Evolutionary conservation across 2,113 vertebrate species (phyloP).

Genomic region (Trematocara marginatum): DNA sequence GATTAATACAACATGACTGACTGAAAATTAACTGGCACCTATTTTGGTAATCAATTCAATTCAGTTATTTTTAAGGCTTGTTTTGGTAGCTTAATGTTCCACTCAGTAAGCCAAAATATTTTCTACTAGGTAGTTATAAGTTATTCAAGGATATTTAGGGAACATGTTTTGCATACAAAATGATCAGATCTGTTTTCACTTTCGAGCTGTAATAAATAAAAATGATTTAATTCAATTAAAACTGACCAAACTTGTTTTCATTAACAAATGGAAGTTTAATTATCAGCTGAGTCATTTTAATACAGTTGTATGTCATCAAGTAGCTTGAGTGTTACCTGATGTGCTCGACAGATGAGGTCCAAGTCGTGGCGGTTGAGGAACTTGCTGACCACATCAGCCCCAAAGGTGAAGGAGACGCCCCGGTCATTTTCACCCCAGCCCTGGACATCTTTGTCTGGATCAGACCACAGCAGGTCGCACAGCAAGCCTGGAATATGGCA

Average conservation of each 20-base stretch:
- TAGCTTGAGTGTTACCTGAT: slow-evolving; percentile 76
- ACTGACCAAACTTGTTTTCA: not conserved
- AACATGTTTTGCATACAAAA: not conserved
- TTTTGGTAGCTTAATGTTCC: not conserved
- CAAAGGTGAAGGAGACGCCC: slow-evolving; percentile 92
- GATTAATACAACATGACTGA: not conserved
- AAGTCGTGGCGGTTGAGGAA: slow-evolving; percentile 94
- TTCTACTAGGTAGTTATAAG: not conserved
- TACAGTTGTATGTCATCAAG: not conserved
- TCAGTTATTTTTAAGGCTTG: not conserved
- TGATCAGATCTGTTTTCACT: not conserved
- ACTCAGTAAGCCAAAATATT: not conserved
- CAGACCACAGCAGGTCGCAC: slow-evolving; percentile 92
- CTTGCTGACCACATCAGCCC: slow-evolving; percentile 95
- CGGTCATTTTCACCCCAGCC: slow-evolving; percentile 95
- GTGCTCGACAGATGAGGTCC: slow-evolving; percentile 93
- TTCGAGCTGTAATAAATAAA: not conserved
- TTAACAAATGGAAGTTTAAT: not conserved
- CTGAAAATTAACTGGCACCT: not conserved
- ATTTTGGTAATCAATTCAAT: not conserved
- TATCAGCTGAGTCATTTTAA: not conserved
- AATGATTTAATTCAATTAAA: not conserved
- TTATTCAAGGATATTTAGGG: not conserved
- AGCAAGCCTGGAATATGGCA: slow-evolving; percentile 78
- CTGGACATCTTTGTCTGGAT: slow-evolving; percentile 93